These are phyloP conservation scores for Spodoptera exigua DNA, from an alignment of 2,888 invertebrate genomes.

Conservation along the genomic window DNA sequence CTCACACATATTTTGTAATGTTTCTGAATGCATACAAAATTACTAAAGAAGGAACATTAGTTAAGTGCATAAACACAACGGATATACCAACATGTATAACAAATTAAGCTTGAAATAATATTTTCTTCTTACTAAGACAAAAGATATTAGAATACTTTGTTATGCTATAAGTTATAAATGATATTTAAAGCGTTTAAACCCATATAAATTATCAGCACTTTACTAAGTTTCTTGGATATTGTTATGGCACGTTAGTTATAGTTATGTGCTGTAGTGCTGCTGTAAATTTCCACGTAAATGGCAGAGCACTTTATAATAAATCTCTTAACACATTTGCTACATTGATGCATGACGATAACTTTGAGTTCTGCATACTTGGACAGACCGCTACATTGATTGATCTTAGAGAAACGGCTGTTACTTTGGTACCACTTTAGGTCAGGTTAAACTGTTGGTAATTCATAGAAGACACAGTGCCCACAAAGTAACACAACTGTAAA, in stretches of 20 bases:
- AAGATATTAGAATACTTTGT: too few species aligned
- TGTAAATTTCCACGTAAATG: slow-evolving; percentile 50
- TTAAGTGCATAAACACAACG: too few species aligned
- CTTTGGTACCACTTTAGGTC: slow-evolving; percentile 29
- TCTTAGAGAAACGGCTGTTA: slow-evolving; percentile 61
- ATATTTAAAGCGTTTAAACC: too few species aligned
- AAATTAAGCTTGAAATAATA: too few species aligned
- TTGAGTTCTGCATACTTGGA: slow-evolving; percentile 59
- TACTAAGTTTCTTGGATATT: too few species aligned
- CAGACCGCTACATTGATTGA: slow-evolving; percentile 68
- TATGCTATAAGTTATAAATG: too few species aligned
- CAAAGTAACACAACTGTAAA: too few species aligned
- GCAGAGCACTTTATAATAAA: slow-evolving; percentile 58
- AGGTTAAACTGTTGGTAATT: slow-evolving; percentile 53
- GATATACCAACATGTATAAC: too few species aligned
- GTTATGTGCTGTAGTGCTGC: slow-evolving; percentile 18
- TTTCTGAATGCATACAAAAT: slow-evolving; percentile 1
- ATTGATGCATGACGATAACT: slow-evolving; percentile 66
- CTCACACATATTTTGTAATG: background rate
- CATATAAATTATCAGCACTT: too few species aligned
- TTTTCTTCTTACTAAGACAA: too few species aligned
- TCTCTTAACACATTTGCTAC: slow-evolving; percentile 67
- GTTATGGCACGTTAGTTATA: too few species aligned
- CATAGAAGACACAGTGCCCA: slow-evolving; percentile 13
- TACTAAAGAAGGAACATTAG: background rate